Conservation (phyloP, 2,888 invertebrate species). For the Linhomoeus sp. region DNA sequence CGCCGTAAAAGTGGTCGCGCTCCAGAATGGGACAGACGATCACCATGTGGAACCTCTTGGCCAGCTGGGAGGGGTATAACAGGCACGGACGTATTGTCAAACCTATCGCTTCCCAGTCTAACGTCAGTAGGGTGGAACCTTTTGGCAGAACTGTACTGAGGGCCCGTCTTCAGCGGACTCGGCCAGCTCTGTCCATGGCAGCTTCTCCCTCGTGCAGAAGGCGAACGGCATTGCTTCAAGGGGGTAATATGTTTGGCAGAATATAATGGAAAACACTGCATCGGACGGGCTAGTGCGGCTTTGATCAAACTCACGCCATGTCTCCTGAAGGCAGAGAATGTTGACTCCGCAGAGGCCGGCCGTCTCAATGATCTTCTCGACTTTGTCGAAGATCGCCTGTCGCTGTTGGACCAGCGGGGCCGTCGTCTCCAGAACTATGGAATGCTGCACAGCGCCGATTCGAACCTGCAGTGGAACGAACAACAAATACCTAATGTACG, state of each 20-base stretch:
- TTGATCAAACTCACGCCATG: constrained; percentile 54
- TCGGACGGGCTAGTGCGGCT: no score
- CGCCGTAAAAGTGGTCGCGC: constrained; percentile 55
- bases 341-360: constrained; percentile 62
- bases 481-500: no score
- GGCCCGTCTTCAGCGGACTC: constrained; percentile 66
- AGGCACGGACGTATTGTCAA: no score
- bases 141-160: constrained; percentile 53
- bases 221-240: constrained; percentile 80
- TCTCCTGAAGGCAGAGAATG: constrained; percentile 80
- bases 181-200: constrained; percentile 83
- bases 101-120: no score
- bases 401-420: constrained; percentile 52
- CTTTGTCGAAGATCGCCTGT: constrained; percentile 51
- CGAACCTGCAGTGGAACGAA: constrained; percentile 42
- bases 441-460: constrained; percentile 68
- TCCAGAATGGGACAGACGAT: constrained; percentile 86
- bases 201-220: constrained; percentile 78
- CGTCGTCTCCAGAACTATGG: constrained; percentile 47
- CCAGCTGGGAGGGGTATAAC: constrained; percentile 42
- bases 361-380: constrained; percentile 48
- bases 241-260: no score
- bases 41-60: constrained; percentile 63
- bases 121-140: no score
- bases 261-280: no score